Percentiles rank a stretch among this genome's conserved stretches.
These are phyloP conservation scores for Psephotus haematonotus DNA, from an alignment of 2,113 vertebrate species.

Conservation along the genomic window DNA sequence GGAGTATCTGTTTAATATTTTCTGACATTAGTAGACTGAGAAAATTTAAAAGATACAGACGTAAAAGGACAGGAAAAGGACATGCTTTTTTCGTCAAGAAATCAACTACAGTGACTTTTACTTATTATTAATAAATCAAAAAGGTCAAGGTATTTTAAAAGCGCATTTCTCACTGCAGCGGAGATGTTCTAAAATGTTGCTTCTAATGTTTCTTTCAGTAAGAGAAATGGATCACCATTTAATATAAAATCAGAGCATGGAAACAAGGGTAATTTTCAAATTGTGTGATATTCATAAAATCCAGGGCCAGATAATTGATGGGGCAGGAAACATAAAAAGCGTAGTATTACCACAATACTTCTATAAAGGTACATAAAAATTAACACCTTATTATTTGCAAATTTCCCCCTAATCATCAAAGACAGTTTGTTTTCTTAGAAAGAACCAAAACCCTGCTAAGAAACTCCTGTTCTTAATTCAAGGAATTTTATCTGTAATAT, in stretches of 20 bases:
- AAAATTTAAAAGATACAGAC: neutral
- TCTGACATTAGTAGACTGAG: neutral
- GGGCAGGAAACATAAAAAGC: neutral
- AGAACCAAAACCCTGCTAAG: neutral
- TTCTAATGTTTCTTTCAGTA: neutral
- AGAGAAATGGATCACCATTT: neutral
- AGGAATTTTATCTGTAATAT: neutral
- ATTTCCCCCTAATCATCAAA: neutral
- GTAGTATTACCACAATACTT: neutral
- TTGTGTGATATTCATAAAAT: neutral
- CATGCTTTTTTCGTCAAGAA: neutral
- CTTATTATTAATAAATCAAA: neutral
- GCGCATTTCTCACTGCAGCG: neutral
- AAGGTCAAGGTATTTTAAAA: neutral
- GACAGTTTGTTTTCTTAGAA: neutral
- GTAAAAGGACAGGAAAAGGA: neutral
- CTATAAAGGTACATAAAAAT: neutral
- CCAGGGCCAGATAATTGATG: neutral
- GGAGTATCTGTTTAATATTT: neutral
- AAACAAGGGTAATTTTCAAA: neutral
- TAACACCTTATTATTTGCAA: neutral
- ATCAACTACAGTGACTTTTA: neutral
- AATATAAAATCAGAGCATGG: neutral
- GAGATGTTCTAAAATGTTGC: neutral
- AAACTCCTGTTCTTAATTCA: neutral